phyloP scores from a whole-genome alignment of 2,113 vertebrate genomes.

The Oplegnathus fasciatus region DNA sequence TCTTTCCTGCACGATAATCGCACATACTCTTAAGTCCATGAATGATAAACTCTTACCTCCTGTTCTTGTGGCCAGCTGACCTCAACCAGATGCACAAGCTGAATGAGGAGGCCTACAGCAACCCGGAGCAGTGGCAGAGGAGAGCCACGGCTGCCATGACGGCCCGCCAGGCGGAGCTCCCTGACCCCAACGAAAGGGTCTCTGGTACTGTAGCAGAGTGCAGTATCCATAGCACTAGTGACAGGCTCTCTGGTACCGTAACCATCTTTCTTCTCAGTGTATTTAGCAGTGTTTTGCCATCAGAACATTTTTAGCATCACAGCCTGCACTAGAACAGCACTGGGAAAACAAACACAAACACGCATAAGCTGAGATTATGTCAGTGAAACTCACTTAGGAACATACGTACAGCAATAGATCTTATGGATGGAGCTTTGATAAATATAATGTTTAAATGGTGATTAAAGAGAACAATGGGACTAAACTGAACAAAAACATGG shows the following conservation, averaged over 20 bases:
- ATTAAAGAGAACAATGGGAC: neutral
- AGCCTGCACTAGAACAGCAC: neutral
- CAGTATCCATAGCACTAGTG: constrained; percentile 14
- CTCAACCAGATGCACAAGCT: constrained; percentile 95
- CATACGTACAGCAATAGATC: neutral
- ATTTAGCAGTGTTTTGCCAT: neutral
- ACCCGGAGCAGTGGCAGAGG: constrained; percentile 88
- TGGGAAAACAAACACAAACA: neutral
- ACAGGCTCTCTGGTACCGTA: constrained; percentile 80
- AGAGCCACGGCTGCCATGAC: constrained; percentile 80
- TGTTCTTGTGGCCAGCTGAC: constrained; percentile 85
- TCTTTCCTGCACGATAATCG: neutral
- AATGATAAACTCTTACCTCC: neutral
- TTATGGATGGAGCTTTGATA: neutral
- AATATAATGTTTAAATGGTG: neutral
- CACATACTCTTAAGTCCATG: neutral
- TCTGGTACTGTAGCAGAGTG: constrained; percentile 84
- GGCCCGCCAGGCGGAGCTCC: constrained; percentile 77
- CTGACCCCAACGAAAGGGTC: constrained; percentile 85
- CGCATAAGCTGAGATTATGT: neutral
- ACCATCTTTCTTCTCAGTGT: neutral
- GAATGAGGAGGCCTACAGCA: constrained; percentile 91
- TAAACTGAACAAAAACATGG: no score
- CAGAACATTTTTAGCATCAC: neutral
- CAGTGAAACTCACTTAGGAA: neutral